These are phyloP conservation scores for Ligdia adustata DNA, from an alignment of 2,888 invertebrate genomes.

Conservation along the genomic window DNA sequence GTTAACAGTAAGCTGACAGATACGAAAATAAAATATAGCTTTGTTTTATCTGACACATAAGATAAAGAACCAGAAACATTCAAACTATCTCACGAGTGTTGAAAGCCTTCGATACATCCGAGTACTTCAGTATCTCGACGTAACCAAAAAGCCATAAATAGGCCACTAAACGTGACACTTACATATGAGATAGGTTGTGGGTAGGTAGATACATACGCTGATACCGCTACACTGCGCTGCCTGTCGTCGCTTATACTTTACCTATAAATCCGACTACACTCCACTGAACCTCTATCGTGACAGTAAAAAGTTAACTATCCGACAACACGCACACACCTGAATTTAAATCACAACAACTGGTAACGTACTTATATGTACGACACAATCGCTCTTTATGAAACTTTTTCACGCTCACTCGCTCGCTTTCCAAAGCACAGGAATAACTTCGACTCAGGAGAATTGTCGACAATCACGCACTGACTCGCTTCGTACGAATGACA, in stretches of 20 bases:
- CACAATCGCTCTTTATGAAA: constrained; percentile 67
- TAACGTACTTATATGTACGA: constrained; percentile 73
- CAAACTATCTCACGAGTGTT: constrained; percentile 43
- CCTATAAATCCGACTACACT: constrained; percentile 75
- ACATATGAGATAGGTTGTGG: constrained; percentile 67
- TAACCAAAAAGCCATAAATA: constrained; percentile 74
- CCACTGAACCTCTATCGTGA: constrained; percentile 71
- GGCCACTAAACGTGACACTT: constrained; percentile 75
- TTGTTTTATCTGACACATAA: constrained; percentile 6
- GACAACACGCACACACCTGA: constrained; percentile 75
- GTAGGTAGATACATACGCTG: constrained; percentile 67
- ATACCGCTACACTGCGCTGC: constrained; percentile 66
- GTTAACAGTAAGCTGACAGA: constrained; percentile 6
- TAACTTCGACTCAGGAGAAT: constrained; percentile 41
- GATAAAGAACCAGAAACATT: constrained; percentile 21
- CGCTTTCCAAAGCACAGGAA: constrained; percentile 39
- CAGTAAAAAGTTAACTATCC: constrained; percentile 80
- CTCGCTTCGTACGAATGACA: constrained; percentile 45
- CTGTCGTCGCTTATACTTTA: constrained; percentile 71
- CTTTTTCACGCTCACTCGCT: constrained; percentile 58
- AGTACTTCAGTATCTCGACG: constrained; percentile 48
- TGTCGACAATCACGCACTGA: constrained; percentile 55
- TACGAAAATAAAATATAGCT: constrained; percentile 10
- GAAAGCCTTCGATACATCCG: constrained; percentile 31
- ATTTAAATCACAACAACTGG: constrained; percentile 74